Evolutionary conservation across 2,797 vertebrate genomes (phyloP).

Genomic region (Malacoctenus gilli): DNA sequence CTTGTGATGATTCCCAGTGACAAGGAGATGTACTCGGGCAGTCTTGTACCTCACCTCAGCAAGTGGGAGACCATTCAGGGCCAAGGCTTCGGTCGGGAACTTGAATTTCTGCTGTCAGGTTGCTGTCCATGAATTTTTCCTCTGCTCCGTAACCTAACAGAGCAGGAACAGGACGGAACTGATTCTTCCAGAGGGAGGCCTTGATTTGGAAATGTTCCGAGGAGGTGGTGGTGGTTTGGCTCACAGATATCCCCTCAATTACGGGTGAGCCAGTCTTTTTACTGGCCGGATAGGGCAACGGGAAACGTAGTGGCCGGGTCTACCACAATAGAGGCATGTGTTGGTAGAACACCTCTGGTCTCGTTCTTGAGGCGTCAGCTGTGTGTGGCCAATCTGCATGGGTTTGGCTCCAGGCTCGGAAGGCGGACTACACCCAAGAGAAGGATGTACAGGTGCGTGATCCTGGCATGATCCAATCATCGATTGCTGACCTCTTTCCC

Average conservation of each 20-base stretch:
- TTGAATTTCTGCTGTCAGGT: too few species aligned
- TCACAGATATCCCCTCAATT: not conserved
- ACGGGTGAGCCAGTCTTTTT: not conserved
- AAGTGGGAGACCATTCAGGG: not conserved
- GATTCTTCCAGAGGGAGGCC: not conserved
- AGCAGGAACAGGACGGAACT: too few species aligned
- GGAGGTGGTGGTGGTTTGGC: not conserved
- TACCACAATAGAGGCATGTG: not conserved
- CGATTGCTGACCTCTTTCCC: not conserved
- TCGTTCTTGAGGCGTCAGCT: not conserved
- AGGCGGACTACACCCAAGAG: not conserved
- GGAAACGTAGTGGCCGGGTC: not conserved
- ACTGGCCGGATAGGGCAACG: not conserved
- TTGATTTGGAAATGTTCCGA: not conserved
- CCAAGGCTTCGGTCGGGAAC: not conserved
- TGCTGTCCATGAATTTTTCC: too few species aligned
- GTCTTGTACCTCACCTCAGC: not conserved
- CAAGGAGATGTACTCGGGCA: not conserved
- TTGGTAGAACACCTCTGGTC: not conserved
- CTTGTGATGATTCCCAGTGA: not conserved
- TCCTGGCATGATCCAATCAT: too few species aligned
- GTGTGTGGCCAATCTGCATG: not conserved
- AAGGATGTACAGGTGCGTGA: too few species aligned
- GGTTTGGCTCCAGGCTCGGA: not conserved
- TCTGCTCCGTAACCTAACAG: too few species aligned